Base-by-base conservation (phyloP, 2,797 vertebrate genomes). In the Diglossa cyanea region DNA sequence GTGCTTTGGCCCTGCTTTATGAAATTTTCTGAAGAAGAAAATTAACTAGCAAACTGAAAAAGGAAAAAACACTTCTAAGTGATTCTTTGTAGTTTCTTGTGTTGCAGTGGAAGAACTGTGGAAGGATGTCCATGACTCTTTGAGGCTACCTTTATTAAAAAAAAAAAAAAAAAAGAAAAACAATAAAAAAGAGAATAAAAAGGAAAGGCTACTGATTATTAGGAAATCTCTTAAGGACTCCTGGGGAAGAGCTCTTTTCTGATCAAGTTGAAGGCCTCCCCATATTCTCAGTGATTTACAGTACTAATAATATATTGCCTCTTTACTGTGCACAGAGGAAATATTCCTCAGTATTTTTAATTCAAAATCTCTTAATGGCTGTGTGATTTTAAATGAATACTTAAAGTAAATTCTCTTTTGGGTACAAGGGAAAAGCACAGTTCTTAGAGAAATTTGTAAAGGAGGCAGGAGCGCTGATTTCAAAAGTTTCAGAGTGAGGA, bases 261-360 rank as follows among this genome's bases (percentile, higher is more conserved):
- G 17, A 31, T 40, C 30, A 91, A 89, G 40, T 28, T 13, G 17
- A 88, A 80, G 39, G 20, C 48, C 31, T 89, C 65, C 68, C 39
- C 28, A 86, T 91, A 61, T 51, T 68, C 25, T 92, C 40, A 50
- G 15, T 78, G 26, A 72, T 80, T 78, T 95, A 78, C 4, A 4
- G 23, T 54, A 72, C 39, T 65, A 74, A 51, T 51, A 88, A 66
- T 28, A 55, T 13, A 37, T 58, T 91, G 9, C 12, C 7, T 50
- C 18, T 84, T 68, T 63, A 58, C 24, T 74, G 35, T 54, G 17
- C 50, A 65, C 31, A 58, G 24, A 94, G 11, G 50, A 94, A 92
- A 91, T 51, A 90, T 14, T 92, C 68, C 33, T 77, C 37, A 13
- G 28, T 89, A 68, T 83, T 91, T 90, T 91, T 88, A 92, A 79